Base-by-base conservation (phyloP, 23 tunicate species). In the Halocynthia roretzi region DNA sequence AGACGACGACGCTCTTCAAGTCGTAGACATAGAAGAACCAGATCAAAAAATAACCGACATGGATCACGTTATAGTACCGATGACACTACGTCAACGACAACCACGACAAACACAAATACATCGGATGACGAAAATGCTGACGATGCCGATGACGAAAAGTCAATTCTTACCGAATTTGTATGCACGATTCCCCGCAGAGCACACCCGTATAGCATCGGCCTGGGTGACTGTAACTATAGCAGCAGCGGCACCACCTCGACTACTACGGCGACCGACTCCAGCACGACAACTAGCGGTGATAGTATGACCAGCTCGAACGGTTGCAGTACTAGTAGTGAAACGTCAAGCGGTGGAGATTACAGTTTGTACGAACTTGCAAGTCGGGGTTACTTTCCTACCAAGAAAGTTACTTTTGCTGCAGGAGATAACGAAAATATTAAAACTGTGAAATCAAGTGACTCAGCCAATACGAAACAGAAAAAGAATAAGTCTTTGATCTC, bases 131-230 rank as follows among this genome's bases (percentile, higher is more conserved):
- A 61, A 0, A 84, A 91, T 11, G 76, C 67, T 10, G 71, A 69
- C 60, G 98, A 92, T 67, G 98, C 98, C 75, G 98, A 92, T 76
- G 98, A 92, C 62, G 98, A 92, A 65, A 92, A 86, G 66, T 92
- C 98, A 15, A 72, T 92, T 75, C 60, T 85, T 80, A 81, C 86
- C 77, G 97, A 85, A 23, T 72, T 65, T 65, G 85, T 83, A 55
- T 51, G 83, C 60, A 62, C 61, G 52, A 23, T 81, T 67, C 77
- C 87, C 90, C 86, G 90, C 76, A 79, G 87, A 64, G 77, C 77
- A 62, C 50, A 22, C 55, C 17, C 96, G 20, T 60, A 75, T 40
- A 61, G 49, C 73, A 15, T 17, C 58, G 61, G 80, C 7, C 77
- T 12, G 12, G 52, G 82, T 49, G 52, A 22, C 9, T 72, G 70